A percentile compares a stretch with the other conserved stretches of the same genome.
phyloP scores from a whole-genome alignment of 2,888 invertebrate genomes.

The Drosophila birchii region DNA sequence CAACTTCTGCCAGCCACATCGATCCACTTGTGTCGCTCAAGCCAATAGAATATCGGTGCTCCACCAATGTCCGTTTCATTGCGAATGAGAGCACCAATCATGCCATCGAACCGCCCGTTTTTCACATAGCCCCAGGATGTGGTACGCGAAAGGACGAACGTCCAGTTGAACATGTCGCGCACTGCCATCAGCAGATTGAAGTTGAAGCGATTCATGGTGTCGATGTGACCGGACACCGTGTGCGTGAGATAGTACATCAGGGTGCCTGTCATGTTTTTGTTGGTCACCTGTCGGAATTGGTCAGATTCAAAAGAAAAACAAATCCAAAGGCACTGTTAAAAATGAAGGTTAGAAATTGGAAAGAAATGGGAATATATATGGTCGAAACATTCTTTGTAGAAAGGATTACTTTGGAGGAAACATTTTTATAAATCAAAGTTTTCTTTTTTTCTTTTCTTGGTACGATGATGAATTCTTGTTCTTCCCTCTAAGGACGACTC shows the following conservation, averaged over 20 bases:
- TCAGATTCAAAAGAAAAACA: neutral
- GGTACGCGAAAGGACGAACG: slow-evolving; percentile 83
- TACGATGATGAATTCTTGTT: neutral
- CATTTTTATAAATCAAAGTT: neutral
- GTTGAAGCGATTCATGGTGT: slow-evolving; percentile 88
- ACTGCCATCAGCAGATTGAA: slow-evolving; percentile 87
- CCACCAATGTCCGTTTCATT: slow-evolving; percentile 88
- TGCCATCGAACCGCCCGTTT: slow-evolving; percentile 88
- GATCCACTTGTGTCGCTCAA: slow-evolving; percentile 87
- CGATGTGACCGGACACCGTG: slow-evolving; percentile 86
- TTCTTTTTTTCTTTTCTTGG: neutral
- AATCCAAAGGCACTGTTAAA: neutral
- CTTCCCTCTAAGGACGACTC: slow-evolving; percentile 44
- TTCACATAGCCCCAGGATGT: slow-evolving; percentile 88
- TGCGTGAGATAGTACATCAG: slow-evolving; percentile 86
- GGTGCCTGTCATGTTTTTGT: slow-evolving; percentile 83
- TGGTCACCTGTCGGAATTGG: slow-evolving; percentile 81
- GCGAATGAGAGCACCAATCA: slow-evolving; percentile 87
- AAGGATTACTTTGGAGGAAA: neutral
- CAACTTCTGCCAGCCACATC: slow-evolving; percentile 82
- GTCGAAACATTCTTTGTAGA: neutral
- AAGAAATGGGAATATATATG: too few species aligned
- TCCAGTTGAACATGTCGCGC: slow-evolving; percentile 88
- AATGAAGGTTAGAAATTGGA: neutral
- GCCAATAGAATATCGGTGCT: slow-evolving; percentile 88